Percentiles rank a stretch among this genome's conserved stretches.
Conservation (phyloP, 2,113 vertebrate genomes). For the Boleophthalmus pectinirostris region DNA sequence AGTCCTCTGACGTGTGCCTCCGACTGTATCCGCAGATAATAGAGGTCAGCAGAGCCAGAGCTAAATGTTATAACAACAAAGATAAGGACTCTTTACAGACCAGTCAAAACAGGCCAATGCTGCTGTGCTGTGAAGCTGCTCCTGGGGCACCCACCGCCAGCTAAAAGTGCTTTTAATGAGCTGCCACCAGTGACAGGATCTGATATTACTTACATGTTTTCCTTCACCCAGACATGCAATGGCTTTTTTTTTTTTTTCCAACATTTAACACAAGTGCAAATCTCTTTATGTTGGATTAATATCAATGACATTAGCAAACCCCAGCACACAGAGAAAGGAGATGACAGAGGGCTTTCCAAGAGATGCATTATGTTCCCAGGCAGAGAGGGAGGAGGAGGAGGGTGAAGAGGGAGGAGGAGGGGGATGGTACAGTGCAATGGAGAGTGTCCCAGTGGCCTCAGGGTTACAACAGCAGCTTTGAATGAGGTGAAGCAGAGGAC, state of each 20-base stretch:
- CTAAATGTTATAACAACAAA: constrained; percentile 48
- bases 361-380: constrained; percentile 34
- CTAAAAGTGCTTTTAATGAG: constrained; percentile 5
- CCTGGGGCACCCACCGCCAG: not conserved
- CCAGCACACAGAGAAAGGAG: constrained; percentile 1
- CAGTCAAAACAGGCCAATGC: constrained; percentile 45
- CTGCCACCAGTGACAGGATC: constrained; percentile 9
- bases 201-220: constrained; percentile 1
- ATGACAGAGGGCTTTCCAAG: not conserved
- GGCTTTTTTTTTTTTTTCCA: too few species aligned
- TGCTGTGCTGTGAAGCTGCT: not conserved
- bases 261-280: not conserved
- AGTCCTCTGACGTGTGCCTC: constrained; percentile 40
- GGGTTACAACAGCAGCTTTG: constrained; percentile 52
- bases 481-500: constrained; percentile 46
- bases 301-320: constrained; percentile 10
- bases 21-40: constrained; percentile 66
- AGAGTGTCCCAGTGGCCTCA: constrained; percentile 37
- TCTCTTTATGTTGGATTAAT: constrained; percentile 2
- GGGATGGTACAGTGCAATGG: constrained; percentile 33
- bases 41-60: constrained; percentile 49
- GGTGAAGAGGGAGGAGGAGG: not conserved
- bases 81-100: constrained; percentile 54
- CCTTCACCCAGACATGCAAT: not conserved
- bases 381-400: not conserved